Evolutionary conservation across 2,797 vertebrate species (phyloP).

Genomic region (Leuciscus waleckii): DNA sequence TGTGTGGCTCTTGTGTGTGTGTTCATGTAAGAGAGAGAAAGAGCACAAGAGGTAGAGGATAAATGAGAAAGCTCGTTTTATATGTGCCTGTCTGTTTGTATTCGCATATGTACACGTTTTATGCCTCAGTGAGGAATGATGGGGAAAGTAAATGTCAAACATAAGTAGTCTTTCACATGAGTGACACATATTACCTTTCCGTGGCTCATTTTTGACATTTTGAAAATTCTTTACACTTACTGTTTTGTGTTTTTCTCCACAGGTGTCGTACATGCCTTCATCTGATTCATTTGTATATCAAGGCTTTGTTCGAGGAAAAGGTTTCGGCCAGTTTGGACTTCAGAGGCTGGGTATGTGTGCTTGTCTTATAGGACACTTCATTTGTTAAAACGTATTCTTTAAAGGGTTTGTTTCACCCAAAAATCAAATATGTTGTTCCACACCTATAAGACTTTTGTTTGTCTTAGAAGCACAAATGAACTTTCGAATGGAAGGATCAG

Average conservation of each 20-base stretch:
- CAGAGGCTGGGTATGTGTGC: conserved; percentile 91
- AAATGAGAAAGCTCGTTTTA: neutral
- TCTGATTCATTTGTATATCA: conserved; percentile 96
- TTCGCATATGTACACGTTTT: conserved; percentile 35
- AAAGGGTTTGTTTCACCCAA: neutral
- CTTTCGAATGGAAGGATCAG: neutral
- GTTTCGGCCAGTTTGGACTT: conserved; percentile 97
- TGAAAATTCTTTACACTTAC: conserved; percentile 63
- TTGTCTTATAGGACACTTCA: neutral
- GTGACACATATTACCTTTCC: conserved; percentile 73
- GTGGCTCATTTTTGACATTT: conserved; percentile 74
- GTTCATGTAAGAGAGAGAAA: conserved; percentile 15
- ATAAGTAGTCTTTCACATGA: conserved; percentile 67
- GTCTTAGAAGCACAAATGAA: neutral
- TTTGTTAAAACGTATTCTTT: neutral
- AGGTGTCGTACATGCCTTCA: conserved; percentile 94
- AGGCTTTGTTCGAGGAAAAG: conserved; percentile 95
- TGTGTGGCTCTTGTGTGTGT: conserved; percentile 35
- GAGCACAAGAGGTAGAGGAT: neutral
- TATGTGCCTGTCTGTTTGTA: conserved; percentile 22
- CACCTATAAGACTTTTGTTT: neutral
- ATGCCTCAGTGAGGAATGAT: conserved; percentile 31
- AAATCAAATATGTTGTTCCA: neutral
- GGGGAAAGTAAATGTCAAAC: conserved; percentile 74
- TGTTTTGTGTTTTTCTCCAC: conserved; percentile 60